A percentile compares a stretch with the other conserved stretches of the same genome.
Evolutionary conservation across 2,113 vertebrate species (phyloP).

Genomic region (Motacilla tschutschensis): DNA sequence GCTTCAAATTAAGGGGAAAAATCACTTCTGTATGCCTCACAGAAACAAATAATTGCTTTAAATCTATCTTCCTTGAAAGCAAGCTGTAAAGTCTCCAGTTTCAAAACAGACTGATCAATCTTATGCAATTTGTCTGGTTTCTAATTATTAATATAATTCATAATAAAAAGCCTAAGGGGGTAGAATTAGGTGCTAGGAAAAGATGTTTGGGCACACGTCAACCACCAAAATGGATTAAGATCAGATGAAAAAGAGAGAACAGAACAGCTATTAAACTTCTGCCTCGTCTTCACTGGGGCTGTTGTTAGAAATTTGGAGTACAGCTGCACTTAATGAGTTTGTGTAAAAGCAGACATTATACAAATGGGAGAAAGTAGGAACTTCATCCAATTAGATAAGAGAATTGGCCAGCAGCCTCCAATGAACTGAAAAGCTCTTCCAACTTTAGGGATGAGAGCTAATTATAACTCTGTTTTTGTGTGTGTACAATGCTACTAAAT

Average conservation of each 20-base stretch:
- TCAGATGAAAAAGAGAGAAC: constrained; percentile 25
- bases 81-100: not conserved
- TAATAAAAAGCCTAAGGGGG: not conserved
- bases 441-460: constrained; percentile 59
- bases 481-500: constrained; percentile 17
- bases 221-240: constrained; percentile 19
- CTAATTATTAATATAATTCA: not conserved
- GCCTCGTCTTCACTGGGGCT: constrained; percentile 9
- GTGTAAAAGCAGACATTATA: constrained; percentile 52
- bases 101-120: constrained; percentile 16
- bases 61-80: constrained; percentile 31
- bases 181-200: constrained; percentile 23
- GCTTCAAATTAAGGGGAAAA: constrained; percentile 12
- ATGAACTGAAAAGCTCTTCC: constrained; percentile 57
- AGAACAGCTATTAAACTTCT: constrained; percentile 26
- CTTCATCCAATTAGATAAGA: constrained; percentile 60
- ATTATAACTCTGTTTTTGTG: constrained; percentile 60
- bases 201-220: not conserved
- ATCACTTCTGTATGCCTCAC: not conserved
- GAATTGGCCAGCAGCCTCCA: constrained; percentile 52
- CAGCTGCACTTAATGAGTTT: constrained; percentile 67
- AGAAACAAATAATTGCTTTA: constrained; percentile 27
- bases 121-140: not conserved
- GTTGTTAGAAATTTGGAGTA: constrained; percentile 49
- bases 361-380: constrained; percentile 50